A percentile compares a stretch with the other conserved stretches of the same genome.
Evolutionary conservation across 1,140 invertebrate species (phyloP).

Genomic region (Philotrypesis tridentata): DNA sequence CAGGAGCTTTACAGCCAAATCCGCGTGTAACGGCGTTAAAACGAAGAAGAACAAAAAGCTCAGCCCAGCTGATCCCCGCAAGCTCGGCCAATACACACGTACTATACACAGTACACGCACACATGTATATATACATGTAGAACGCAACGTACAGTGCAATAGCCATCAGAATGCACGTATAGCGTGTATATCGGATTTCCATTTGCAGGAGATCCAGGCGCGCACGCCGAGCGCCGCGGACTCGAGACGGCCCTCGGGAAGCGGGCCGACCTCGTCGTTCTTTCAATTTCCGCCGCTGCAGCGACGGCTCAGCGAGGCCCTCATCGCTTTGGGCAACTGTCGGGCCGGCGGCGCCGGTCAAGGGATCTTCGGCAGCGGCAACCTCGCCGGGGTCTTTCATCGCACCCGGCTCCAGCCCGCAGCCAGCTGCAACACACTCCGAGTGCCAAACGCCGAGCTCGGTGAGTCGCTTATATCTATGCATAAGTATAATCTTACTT

Average conservation of each 20-base stretch:
- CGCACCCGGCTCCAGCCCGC: conserved; percentile 65
- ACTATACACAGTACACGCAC: no score
- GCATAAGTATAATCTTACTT: background rate
- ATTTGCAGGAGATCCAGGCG: conserved; percentile 80
- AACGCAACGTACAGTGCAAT: no score
- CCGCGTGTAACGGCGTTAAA: no score
- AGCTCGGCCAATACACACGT: no score
- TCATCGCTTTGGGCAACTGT: conserved; percentile 70
- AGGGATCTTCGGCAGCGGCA: conserved; percentile 62
- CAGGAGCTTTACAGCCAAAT: no score
- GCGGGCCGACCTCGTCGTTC: conserved; percentile 69
- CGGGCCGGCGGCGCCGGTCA: conserved; percentile 45
- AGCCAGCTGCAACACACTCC: conserved; percentile 71
- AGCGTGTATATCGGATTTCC: background rate
- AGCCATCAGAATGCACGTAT: no score
- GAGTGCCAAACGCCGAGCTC: conserved; percentile 67
- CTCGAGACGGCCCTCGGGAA: conserved; percentile 82
- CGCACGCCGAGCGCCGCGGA: conserved; percentile 84
- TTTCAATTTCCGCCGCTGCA: conserved; percentile 77
- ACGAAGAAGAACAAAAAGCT: no score
- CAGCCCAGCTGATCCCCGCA: no score
- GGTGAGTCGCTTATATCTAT: conserved; percentile 63
- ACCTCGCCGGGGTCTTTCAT: conserved; percentile 58
- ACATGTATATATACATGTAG: no score
- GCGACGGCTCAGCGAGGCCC: conserved; percentile 79